phyloP scores from a whole-genome alignment of 1,140 invertebrate genomes.

The Thalassaphorura encarpata region DNA sequence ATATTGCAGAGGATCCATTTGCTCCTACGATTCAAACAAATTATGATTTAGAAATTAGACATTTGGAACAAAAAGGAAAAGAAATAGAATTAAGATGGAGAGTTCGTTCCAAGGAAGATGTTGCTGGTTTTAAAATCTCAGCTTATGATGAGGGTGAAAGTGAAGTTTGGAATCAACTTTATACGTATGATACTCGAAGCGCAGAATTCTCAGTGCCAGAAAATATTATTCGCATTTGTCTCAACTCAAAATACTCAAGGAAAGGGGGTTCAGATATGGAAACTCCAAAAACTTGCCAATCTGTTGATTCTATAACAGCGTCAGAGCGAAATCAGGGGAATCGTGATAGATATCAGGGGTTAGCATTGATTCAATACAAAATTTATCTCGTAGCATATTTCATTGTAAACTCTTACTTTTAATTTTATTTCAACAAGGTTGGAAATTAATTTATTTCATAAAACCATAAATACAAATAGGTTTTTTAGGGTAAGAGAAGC shows the following conservation, averaged over 20 bases:
- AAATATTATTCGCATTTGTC: constrained; percentile 2
- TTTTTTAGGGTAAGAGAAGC: no score
- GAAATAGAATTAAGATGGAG: constrained; percentile 24
- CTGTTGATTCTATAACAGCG: no score
- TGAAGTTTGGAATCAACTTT: constrained; percentile 4
- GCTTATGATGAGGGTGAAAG: neutral
- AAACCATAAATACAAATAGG: no score
- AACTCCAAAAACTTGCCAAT: constrained; percentile 16
- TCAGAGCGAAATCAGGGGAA: no score
- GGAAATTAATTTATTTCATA: no score
- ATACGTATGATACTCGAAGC: constrained; percentile 16
- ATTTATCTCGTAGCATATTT: no score
- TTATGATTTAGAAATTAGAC: constrained; percentile 26
- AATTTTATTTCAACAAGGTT: no score
- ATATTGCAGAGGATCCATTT: constrained; percentile 20
- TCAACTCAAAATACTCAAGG: constrained; percentile 12
- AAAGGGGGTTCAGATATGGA: neutral
- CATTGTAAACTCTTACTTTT: no score
- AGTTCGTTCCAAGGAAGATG: constrained; percentile 29
- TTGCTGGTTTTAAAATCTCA: constrained; percentile 17
- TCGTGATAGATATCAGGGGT: no score
- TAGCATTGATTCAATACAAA: no score
- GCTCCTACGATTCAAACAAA: constrained; percentile 21
- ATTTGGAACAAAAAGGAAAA: constrained; percentile 5
- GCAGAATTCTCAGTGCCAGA: constrained; percentile 14